A percentile compares a stretch with the other conserved stretches of the same genome.
phyloP scores from a whole-genome alignment of 2,113 vertebrate species.

The Canis aureus region DNA sequence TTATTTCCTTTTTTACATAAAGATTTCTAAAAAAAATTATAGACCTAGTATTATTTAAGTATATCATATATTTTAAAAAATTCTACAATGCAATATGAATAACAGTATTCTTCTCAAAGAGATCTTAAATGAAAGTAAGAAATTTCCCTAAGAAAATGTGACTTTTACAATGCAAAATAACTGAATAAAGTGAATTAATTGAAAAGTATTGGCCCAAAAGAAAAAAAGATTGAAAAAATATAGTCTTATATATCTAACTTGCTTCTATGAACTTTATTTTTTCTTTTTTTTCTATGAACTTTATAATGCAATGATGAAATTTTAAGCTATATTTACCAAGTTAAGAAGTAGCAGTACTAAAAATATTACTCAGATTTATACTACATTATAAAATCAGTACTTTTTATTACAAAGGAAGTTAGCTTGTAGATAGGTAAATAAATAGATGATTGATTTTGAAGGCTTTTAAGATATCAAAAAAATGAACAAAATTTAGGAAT shows the following conservation, averaged over 20 bases:
- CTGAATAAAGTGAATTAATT: background rate
- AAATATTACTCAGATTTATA: background rate
- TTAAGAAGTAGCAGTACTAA: background rate
- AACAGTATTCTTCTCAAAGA: background rate
- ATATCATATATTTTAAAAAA: background rate
- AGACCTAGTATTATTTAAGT: background rate
- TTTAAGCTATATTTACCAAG: background rate
- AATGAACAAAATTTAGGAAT: background rate
- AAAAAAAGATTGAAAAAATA: background rate
- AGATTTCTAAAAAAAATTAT: background rate
- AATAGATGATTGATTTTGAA: background rate
- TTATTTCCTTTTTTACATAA: background rate
- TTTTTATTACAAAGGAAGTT: background rate
- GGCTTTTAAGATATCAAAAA: background rate
- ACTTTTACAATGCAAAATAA: background rate
- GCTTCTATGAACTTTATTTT: background rate
- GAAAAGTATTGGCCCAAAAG: background rate
- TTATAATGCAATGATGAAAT: background rate
- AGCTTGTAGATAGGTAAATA: background rate
- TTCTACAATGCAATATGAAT: background rate
- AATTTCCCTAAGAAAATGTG: background rate
- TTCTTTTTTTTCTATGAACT: background rate
- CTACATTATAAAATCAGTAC: background rate
- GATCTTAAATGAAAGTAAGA: background rate
- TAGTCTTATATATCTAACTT: background rate